phyloP scores from a whole-genome alignment of 2,113 vertebrate species.

The Zapus hudsonius region DNA sequence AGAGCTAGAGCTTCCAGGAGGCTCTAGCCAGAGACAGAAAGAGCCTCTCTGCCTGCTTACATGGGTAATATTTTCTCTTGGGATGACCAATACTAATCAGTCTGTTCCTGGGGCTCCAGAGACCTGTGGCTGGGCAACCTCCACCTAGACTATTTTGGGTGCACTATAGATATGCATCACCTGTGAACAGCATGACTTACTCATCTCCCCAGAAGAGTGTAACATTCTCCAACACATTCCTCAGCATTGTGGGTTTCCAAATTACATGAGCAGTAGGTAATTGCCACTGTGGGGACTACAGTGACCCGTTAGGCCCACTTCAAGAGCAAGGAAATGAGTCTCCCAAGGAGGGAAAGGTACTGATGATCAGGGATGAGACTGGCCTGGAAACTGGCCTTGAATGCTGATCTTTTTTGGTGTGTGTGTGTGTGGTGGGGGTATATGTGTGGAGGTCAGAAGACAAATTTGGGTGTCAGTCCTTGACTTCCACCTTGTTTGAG shows the following conservation, averaged over 20 bases:
- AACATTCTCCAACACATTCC: not conserved
- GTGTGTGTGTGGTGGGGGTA: no score
- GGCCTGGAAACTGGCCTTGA: not conserved
- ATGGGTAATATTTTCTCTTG: not conserved
- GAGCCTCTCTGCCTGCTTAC: not conserved
- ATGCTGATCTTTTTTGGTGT: no score
- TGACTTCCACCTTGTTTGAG: no score
- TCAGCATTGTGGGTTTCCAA: not conserved
- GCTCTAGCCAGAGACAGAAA: constrained; percentile 8
- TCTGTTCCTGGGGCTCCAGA: not conserved
- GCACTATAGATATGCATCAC: not conserved
- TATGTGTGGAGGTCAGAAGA: no score
- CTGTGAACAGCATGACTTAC: not conserved
- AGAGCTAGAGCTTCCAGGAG: constrained; percentile 32
- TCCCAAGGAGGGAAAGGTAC: not conserved
- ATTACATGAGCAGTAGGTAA: not conserved
- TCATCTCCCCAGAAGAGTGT: not conserved
- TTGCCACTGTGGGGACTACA: not conserved
- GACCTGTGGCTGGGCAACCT: not conserved
- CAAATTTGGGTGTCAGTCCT: no score
- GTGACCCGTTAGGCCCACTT: not conserved
- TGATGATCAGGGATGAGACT: not conserved
- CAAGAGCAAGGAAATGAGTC: not conserved
- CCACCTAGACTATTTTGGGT: not conserved
- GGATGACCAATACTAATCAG: not conserved